Evolutionary conservation across 2,797 vertebrate species (phyloP), one percentile per base, ranked within the genome.

Genomic region (Phrynocephalus guinanensis): DNA sequence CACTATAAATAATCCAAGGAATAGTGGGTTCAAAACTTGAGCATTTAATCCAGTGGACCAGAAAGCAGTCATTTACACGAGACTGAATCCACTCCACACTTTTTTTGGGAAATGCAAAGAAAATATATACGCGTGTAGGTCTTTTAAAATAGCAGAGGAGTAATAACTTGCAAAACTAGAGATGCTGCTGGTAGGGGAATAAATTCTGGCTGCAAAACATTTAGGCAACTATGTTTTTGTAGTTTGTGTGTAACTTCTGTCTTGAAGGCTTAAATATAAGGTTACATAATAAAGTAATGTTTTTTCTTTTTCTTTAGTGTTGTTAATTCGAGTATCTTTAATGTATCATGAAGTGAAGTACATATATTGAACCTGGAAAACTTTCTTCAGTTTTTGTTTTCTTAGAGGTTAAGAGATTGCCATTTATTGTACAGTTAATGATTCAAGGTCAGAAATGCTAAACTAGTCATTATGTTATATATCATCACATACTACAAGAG

Each of bases 231-330:
- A 28, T 0, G 1, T 9, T 92, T 11, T 84, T 76, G 30, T 76
- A 87, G 70, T 92, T 30, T 73, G 79, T 90, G 52, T 82, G 71
- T 90, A 52, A 56, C 67, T 66, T 83, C 20, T 87, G 90, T 88
- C 33, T 82, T 71, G 0, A 0, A 84, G 68, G 90, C 16, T 93
- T 92, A 90, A 93, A 90, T 87, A 16, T 88, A 50, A 71, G 63
- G 28, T 76, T 79, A 88, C 60, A 63, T 1, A 44, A 90, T 91
- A 84, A 90, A 70, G 80, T 83, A 56, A 75, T 3, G 77, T 63
- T 52, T 88, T 89, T n/a, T 78, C 44, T 52, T 93, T 86, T 92
- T 26, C 91, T 87, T 93, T 77, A 11, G 79, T 84, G 80, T 67
- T 44, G 13, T 0, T 68, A 91, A 90, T 89, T 84, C 77, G 87